phyloP scores from a whole-genome alignment of 2,797 vertebrate species.

The Pseudomugil tenellus region DNA sequence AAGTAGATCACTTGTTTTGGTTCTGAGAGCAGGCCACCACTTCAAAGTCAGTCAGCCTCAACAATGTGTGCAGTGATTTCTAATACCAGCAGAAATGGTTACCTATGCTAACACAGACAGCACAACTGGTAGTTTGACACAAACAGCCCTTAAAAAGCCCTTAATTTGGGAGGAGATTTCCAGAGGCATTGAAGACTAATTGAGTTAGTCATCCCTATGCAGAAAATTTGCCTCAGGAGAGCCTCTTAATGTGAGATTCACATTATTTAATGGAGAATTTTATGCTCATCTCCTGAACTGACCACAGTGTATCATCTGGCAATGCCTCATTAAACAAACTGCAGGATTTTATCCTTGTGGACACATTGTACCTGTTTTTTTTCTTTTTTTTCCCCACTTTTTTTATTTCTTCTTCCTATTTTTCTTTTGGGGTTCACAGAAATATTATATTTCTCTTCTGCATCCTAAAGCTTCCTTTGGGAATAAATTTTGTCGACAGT shows the following conservation, averaged over 20 bases:
- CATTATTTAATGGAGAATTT: conserved; percentile 70
- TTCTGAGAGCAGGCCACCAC: conserved; percentile 24
- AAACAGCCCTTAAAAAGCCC: conserved; percentile 36
- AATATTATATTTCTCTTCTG: conserved; percentile 35
- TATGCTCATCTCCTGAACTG: conserved; percentile 66
- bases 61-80: conserved; percentile 19
- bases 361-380: conserved; percentile 46
- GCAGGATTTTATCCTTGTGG: conserved; percentile 53
- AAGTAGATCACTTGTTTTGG: conserved; percentile 60
- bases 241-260: conserved; percentile 58
- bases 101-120: conserved; percentile 9
- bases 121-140: conserved; percentile 35
- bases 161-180: conserved; percentile 44
- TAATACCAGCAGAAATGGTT: conserved; percentile 10
- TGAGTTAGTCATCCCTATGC: conserved; percentile 44
- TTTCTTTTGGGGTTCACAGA: conserved; percentile 35
- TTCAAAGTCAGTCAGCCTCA: conserved; percentile 25
- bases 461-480: conserved; percentile 40
- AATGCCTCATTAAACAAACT: conserved; percentile 70
- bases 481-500: conserved; percentile 49
- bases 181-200: conserved; percentile 31
- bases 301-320: conserved; percentile 62
- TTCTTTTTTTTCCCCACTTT: conserved; percentile 50
- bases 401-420: too few species aligned
- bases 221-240: conserved; percentile 52